phyloP scores from a whole-genome alignment of 2,113 vertebrate genomes.

The Zosterops japonicus region DNA sequence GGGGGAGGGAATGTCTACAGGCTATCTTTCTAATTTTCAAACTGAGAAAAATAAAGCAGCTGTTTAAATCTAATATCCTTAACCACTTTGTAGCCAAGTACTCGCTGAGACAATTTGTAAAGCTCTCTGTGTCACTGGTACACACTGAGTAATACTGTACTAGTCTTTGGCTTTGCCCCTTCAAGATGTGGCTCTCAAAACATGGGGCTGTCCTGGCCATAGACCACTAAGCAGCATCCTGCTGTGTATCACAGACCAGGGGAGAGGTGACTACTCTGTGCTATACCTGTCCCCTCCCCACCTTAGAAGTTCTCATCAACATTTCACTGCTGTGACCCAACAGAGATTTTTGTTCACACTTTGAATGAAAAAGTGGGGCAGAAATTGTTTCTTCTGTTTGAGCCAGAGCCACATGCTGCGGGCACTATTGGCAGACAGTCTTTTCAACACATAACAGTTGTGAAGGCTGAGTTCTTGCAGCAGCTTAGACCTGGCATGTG shows the following conservation, averaged over 20 bases:
- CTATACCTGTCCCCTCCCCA: rapidly evolving
- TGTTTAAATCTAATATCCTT: background rate
- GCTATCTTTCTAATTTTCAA: background rate
- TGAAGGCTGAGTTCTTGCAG: background rate
- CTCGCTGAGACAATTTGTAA: background rate
- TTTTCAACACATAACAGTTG: background rate
- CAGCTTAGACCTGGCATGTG: background rate
- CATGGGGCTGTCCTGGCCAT: background rate
- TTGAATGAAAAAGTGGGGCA: background rate
- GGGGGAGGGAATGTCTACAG: background rate
- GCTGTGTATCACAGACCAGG: background rate
- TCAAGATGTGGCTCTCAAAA: background rate
- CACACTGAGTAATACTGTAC: background rate
- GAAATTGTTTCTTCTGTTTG: background rate
- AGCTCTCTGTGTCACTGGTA: background rate
- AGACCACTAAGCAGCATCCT: background rate
- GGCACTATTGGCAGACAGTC: background rate
- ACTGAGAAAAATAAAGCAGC: background rate
- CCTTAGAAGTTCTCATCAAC: background rate
- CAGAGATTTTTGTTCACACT: background rate
- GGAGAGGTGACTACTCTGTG: background rate
- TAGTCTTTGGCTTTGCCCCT: background rate
- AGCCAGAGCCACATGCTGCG: background rate
- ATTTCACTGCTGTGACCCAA: background rate
- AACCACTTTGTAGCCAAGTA: background rate